phyloP scores from a whole-genome alignment of 2,113 vertebrate species.

The Leucopsar rothschildi region DNA sequence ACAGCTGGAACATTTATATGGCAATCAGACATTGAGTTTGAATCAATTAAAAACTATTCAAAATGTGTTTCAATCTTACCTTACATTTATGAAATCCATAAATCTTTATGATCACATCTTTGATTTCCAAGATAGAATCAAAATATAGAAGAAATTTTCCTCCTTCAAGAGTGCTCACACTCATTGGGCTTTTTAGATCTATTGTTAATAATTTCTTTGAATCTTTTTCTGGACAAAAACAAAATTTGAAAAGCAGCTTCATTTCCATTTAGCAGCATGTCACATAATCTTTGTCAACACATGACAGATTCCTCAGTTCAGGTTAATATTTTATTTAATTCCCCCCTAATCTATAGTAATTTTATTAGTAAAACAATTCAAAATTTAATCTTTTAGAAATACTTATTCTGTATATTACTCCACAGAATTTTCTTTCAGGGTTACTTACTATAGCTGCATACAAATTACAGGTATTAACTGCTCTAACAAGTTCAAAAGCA shows the following conservation, averaged over 20 bases:
- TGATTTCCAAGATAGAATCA: conserved; percentile 85
- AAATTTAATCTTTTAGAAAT: background rate
- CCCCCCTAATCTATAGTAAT: background rate
- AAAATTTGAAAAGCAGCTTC: background rate
- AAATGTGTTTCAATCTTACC: conserved; percentile 69
- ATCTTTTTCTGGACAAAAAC: conserved; percentile 73
- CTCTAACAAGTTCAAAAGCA: background rate
- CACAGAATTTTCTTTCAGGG: background rate
- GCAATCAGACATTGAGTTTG: background rate
- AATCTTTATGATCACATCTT: conserved; percentile 69
- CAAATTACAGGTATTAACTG: background rate
- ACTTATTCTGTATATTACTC: background rate
- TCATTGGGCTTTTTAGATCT: conserved; percentile 72
- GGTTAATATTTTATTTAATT: background rate
- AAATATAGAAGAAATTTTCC: conserved; percentile 81
- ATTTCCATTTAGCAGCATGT: background rate
- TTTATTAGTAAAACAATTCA: background rate
- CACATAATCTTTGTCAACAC: background rate
- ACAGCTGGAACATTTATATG: background rate
- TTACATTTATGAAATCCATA: conserved; percentile 80
- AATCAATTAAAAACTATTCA: background rate
- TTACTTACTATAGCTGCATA: background rate
- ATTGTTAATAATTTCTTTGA: conserved; percentile 79
- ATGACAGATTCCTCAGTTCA: background rate
- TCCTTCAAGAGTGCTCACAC: conserved; percentile 77